phyloP scores from a whole-genome alignment of 2,888 invertebrate species.

The Parascotia fuliginaria region DNA sequence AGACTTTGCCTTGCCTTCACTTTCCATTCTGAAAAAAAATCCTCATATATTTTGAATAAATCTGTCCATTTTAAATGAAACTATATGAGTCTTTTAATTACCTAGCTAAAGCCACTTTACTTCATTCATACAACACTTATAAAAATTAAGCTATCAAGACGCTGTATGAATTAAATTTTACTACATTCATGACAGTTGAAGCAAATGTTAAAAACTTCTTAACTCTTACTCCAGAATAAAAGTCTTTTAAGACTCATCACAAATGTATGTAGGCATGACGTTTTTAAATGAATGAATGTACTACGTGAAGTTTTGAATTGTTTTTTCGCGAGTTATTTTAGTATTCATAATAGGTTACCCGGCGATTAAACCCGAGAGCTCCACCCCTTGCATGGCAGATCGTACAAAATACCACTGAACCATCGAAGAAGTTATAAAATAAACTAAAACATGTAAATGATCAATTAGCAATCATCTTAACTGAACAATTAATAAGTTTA shows the following conservation, averaged over 20 bases:
- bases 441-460: too few relatives aligned
- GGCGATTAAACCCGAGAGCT: too few relatives aligned
- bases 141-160: neutral
- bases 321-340: conserved; percentile 14
- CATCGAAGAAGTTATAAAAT: too few relatives aligned
- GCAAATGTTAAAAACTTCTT: conserved; percentile 9
- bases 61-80: too few relatives aligned
- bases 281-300: conserved; percentile 30
- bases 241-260: conserved; percentile 14
- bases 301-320: conserved; percentile 21
- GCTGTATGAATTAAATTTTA: neutral
- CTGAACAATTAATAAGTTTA: conserved; percentile 2
- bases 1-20: too few relatives aligned
- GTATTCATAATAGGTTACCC: too few relatives aligned
- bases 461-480: neutral
- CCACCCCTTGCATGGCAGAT: too few relatives aligned
- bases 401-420: too few relatives aligned
- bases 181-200: conserved; percentile 5
- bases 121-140: neutral
- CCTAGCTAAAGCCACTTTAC: too few relatives aligned
- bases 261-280: conserved; percentile 21
- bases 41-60: too few relatives aligned
- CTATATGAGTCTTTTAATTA: too few relatives aligned
- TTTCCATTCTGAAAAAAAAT: too few relatives aligned
- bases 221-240: conserved; percentile 5